Evolutionary conservation across 2,888 invertebrate genomes (phyloP).

Genomic region (Litoditis marina): DNA sequence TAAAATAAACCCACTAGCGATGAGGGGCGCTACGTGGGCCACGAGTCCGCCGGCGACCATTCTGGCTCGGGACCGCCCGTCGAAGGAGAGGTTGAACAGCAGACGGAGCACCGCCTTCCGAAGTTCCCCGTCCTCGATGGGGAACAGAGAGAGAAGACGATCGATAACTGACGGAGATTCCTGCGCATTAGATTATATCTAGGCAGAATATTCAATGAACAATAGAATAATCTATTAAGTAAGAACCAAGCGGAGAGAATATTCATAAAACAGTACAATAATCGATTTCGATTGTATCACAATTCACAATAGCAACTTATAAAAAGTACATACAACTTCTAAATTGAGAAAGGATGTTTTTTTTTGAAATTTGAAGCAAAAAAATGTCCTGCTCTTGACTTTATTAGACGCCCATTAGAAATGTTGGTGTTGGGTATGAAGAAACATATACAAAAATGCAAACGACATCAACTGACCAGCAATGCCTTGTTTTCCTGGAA

Average conservation of each 20-base stretch:
- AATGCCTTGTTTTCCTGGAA: slow-evolving; percentile 89
- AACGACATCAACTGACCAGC: too few species aligned
- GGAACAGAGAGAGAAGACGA: slow-evolving; percentile 78
- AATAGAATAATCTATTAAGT: slow-evolving; percentile 15
- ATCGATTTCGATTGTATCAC: too few species aligned
- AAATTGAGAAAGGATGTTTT: too few species aligned
- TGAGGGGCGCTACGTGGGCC: slow-evolving; percentile 81
- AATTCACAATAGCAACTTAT: too few species aligned
- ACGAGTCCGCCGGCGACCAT: slow-evolving; percentile 86
- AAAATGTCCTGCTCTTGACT: too few species aligned
- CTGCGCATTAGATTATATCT: slow-evolving; percentile 71
- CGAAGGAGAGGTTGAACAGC: slow-evolving; percentile 92
- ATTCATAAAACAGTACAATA: not conserved
- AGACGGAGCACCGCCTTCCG: slow-evolving; percentile 66
- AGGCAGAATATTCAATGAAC: slow-evolving; percentile 12
- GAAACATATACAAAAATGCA: too few species aligned
- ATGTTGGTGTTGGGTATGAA: too few species aligned
- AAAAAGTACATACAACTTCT: too few species aligned
- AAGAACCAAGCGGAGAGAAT: not conserved
- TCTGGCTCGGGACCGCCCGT: slow-evolving; percentile 78
- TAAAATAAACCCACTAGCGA: slow-evolving; percentile 71
- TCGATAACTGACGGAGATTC: slow-evolving; percentile 77
- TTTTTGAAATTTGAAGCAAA: too few species aligned
- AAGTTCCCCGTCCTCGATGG: slow-evolving; percentile 58
- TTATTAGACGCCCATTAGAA: too few species aligned